These are phyloP conservation scores for Drosophila busckii DNA, from an alignment of 1,140 invertebrate species.

Conservation along the genomic window DNA sequence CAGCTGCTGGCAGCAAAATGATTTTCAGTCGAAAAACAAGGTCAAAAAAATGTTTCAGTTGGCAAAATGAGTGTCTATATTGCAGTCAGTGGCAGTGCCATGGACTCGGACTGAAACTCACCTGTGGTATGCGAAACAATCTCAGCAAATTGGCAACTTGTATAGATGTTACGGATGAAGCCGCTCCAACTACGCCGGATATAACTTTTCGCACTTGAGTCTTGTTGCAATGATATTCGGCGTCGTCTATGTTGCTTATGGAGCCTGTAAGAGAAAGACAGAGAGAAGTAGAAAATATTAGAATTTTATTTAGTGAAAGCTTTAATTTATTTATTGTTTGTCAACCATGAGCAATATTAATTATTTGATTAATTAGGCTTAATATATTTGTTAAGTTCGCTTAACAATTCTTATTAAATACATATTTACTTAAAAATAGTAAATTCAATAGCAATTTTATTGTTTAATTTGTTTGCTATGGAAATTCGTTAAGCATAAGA, in stretches of 20 bases:
- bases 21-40: conserved; percentile 7
- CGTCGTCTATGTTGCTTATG: conserved; percentile 96
- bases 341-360: no score
- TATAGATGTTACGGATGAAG: conserved; percentile 96
- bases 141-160: conserved; percentile 96
- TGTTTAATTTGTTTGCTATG: no score
- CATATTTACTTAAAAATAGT: no score
- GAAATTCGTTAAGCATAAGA: no score
- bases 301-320: not conserved
- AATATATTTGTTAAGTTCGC: no score
- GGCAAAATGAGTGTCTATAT: not conserved
- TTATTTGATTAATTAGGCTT: no score
- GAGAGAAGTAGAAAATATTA: not conserved
- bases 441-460: no score
- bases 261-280: conserved; percentile 85
- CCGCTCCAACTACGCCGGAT: conserved; percentile 96
- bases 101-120: conserved; percentile 72
- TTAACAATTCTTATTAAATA: no score
- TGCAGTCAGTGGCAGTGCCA: not conserved
- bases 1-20: conserved; percentile 10
- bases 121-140: conserved; percentile 97
- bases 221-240: conserved; percentile 92
- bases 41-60: not conserved
- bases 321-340: no score
- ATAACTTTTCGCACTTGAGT: conserved; percentile 92